Evolutionary conservation across 2,888 invertebrate species (phyloP), one percentile per base, ranked within the genome.

Genomic region (Pollenia griseotomentosa): DNA sequence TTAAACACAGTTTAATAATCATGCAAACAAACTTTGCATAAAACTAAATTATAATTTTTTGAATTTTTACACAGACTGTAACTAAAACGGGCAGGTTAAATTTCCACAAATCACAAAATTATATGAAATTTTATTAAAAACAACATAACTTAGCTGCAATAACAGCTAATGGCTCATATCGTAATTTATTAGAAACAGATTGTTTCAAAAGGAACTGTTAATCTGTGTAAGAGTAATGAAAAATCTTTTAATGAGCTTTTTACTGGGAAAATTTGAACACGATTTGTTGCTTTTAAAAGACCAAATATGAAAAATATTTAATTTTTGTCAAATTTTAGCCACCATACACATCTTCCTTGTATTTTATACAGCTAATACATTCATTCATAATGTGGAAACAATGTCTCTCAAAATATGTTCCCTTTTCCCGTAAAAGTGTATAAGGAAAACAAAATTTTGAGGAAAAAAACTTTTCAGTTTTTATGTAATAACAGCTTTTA

Each of bases 1-100:
- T 88, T 88, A 85, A 85, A 88, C 80, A 87, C 80, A 73, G 80
- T 81, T 87, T 81, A 81, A 87, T 81, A 77, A 85, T 84, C 66
- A 84, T 79, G 73, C 85, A 70, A 75, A 73, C 71, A 53, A 66
- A 65, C 57, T 79, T 79, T 81, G 57, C 71, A 79, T 59, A 42
- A 71, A 83, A 57, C 19, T 16, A 51, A 71, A 83, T 79, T 83
- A 65, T 74, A 83, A 68, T 80, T 78, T 33, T 83, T 75, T 83
- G 44, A 77, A 83, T 74, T 53, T 61, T 44, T 65, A 51, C 5
- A 55, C 9, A 44, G 0, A 66, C 10, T 5, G 40, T n/a, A 42
- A 19, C 9, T 46, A 51, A 61, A 74, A 53, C 70, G 40, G 40
- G 19, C 80, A 61, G 79, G 46, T 81, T 73, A 55, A 59, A 55